Percentiles rank a stretch among this genome's conserved stretches.
These are phyloP conservation scores for Adelges cooleyi DNA, from an alignment of 1,140 invertebrate genomes.

Conservation along the genomic window DNA sequence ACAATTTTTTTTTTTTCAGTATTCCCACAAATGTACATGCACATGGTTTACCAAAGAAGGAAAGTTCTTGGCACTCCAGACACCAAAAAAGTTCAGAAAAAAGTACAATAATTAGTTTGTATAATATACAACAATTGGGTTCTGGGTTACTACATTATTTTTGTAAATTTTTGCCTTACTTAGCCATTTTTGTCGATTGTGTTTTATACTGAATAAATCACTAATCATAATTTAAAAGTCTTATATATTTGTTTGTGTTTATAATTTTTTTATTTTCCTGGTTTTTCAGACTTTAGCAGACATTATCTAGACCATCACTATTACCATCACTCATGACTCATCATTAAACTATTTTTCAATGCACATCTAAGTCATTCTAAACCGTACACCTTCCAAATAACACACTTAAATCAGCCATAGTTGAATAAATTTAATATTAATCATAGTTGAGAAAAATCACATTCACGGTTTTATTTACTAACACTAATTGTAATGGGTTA, in stretches of 20 bases:
- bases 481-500: too few relatives aligned
- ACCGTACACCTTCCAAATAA: too few relatives aligned
- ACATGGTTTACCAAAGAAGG: constrained; percentile 74
- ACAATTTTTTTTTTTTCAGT: constrained; percentile 43
- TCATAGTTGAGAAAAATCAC: too few relatives aligned
- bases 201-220: neutral
- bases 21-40: constrained; percentile 69
- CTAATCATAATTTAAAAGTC: neutral
- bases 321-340: too few relatives aligned
- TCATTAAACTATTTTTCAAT: too few relatives aligned
- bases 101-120: constrained; percentile 21
- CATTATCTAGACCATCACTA: too few relatives aligned
- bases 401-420: too few relatives aligned
- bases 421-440: too few relatives aligned
- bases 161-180: constrained; percentile 8
- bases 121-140: neutral
- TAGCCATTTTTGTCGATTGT: constrained; percentile 22
- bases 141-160: neutral
- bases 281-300: too few relatives aligned
- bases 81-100: constrained; percentile 16
- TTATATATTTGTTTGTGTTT: neutral
- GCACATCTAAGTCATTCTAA: too few relatives aligned
- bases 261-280: neutral
- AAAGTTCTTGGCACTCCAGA: constrained; percentile 53
- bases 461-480: too few relatives aligned